These are phyloP conservation scores for Chymomyza procnemis DNA, from an alignment of 2,888 invertebrate genomes.

Conservation along the genomic window DNA sequence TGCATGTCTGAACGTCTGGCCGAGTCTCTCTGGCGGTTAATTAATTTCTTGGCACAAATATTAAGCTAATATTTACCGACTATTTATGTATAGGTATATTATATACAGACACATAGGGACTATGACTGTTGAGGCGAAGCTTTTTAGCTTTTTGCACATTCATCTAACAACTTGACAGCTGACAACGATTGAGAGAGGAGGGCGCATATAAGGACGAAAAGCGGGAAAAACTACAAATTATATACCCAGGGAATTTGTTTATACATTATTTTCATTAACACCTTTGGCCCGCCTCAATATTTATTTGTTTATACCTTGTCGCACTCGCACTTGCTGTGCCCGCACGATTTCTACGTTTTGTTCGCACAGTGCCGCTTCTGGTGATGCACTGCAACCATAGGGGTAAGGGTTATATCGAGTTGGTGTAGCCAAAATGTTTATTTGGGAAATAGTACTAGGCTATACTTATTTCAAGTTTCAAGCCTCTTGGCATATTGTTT, in stretches of 20 bases:
- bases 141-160: conserved; percentile 20
- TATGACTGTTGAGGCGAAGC: neutral
- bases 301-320: conserved; percentile 40
- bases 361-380: too few relatives aligned
- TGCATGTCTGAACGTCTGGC: neutral
- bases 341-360: too few relatives aligned
- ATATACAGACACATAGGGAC: neutral
- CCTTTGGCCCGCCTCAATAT: conserved; percentile 43
- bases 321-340: neutral
- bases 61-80: neutral
- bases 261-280: conserved; percentile 54
- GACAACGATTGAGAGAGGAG: conserved; percentile 16
- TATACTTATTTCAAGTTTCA: too few relatives aligned
- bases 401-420: too few relatives aligned
- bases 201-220: too few relatives aligned
- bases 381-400: too few relatives aligned
- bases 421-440: too few relatives aligned
- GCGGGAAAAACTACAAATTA: neutral
- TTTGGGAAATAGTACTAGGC: too few relatives aligned
- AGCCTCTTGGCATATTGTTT: too few relatives aligned
- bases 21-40: conserved; percentile 31
- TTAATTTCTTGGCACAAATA: conserved; percentile 55
- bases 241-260: neutral
- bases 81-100: neutral
- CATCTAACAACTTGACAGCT: neutral